Evolutionary conservation across 2,888 invertebrate species (phyloP).

Genomic region (Drosophila percnosoma): DNA sequence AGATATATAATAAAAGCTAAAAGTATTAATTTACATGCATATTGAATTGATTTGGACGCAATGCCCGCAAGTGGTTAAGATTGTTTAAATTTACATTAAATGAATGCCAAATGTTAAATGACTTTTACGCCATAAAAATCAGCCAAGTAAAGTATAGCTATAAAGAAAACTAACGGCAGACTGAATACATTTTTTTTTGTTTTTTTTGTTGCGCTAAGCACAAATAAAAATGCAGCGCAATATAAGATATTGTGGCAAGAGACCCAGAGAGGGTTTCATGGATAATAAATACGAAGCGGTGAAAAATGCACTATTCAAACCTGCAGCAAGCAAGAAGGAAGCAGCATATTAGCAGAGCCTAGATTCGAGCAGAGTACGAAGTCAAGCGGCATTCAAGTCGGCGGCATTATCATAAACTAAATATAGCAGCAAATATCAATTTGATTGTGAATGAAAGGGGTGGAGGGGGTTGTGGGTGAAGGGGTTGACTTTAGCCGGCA

Average conservation of each 20-base stretch:
- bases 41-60: conserved; percentile 36
- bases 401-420: conserved; percentile 80
- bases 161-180: conserved; percentile 13
- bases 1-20: neutral
- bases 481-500: conserved; percentile 40
- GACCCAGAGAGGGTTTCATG: conserved; percentile 33
- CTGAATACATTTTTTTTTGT: neutral
- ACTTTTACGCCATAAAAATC: conserved; percentile 58
- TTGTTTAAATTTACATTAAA: conserved; percentile 35
- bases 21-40: conserved; percentile 2
- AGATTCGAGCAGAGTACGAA: conserved; percentile 5
- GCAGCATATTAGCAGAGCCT: conserved; percentile 61
- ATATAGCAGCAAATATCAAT: conserved; percentile 81
- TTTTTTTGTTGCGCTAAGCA: neutral
- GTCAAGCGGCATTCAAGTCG: conserved; percentile 40
- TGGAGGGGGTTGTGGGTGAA: conserved; percentile 24
- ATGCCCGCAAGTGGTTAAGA: conserved; percentile 11
- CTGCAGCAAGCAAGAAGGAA: conserved; percentile 53
- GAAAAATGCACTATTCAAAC: conserved; percentile 40
- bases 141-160: conserved; percentile 21
- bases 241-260: conserved; percentile 34
- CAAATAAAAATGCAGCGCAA: conserved; percentile 26
- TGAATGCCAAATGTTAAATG: conserved; percentile 65
- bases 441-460: conserved; percentile 60
- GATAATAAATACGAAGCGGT: conserved; percentile 64